These are phyloP conservation scores for Microtus pennsylvanicus DNA, from an alignment of 2,113 vertebrate species.

Conservation along the genomic window DNA sequence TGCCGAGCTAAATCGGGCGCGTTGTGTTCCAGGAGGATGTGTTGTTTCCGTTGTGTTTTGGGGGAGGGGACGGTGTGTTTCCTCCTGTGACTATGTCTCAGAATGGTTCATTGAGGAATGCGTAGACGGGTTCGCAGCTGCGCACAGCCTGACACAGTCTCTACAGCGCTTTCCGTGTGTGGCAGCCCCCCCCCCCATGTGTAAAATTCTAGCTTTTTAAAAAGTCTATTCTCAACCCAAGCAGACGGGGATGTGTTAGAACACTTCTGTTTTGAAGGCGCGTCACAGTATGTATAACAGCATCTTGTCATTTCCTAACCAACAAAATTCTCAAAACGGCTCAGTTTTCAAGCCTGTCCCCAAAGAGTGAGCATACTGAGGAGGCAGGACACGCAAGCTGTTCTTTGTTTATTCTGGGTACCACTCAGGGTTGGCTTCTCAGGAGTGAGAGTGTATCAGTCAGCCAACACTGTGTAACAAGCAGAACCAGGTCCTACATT, in stretches of 20 bases:
- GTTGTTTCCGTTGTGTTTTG: not conserved
- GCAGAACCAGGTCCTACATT: no score
- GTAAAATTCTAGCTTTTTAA: constrained; percentile 19
- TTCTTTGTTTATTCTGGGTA: not conserved
- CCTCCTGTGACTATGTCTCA: not conserved
- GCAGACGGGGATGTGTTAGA: constrained; percentile 15
- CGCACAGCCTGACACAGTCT: not conserved
- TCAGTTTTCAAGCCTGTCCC: not conserved
- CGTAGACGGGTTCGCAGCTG: not conserved
- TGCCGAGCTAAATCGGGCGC: not conserved
- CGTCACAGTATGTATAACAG: not conserved
- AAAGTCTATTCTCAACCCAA: constrained; percentile 49
- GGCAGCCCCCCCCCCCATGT: not conserved
- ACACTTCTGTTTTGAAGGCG: constrained; percentile 43
- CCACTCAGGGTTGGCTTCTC: not conserved
- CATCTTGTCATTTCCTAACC: not conserved
- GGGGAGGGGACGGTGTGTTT: not conserved
- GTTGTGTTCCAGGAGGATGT: not conserved
- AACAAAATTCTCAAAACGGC: not conserved
- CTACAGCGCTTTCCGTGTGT: not conserved
- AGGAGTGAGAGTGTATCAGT: not conserved
- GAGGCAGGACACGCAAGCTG: not conserved
- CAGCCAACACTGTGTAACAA: not conserved
- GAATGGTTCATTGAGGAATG: not conserved
- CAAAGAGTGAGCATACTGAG: rapidly evolving